Evolutionary conservation across 1,140 invertebrate genomes (phyloP), one percentile per base, ranked within the genome.

Genomic region (Delia radicum): DNA sequence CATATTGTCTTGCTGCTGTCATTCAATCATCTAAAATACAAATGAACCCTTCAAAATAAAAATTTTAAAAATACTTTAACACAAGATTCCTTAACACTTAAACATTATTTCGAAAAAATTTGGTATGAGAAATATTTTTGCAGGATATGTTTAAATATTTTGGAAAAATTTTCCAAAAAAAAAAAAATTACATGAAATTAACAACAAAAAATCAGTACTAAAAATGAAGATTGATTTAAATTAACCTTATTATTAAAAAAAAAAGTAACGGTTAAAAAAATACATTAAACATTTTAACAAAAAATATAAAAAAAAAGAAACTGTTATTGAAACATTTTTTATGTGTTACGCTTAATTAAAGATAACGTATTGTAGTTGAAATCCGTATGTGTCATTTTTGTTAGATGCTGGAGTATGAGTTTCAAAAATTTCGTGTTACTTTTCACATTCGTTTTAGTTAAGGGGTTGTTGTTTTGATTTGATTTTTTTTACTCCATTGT

Each of bases 1-100:
- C 61, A 63, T 26, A 63, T 63, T 63, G 61, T 63, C 15, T 4
- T 63, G 24, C 1, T 12, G 21, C 61, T 63, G 61, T 63, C 61
- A 63, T 24, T 63, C 3, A 13, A 27, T 27, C 61, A 63, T 63
- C 61, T 27, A 26, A 24, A n/a, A n/a, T n/a, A 12, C 21, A 26
- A 63, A 63, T 63, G 61, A 63, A 63, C 61, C 61, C 61, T 63
- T 63, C 61, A 27, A 27, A 63, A 27, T n/a, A n/a, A n/a, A n/a
- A n/a, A n/a, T n/a, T n/a, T n/a, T n/a, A n/a, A 27, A 26, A 26
- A 63, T 27, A 63, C 61, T 13, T 8, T 13, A 27, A 27, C 61
- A 63, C 10, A 10, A 63, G 7, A 61, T 6, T 63, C 61, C 61
- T 27, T 63, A 21, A 63, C 61, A 63, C 61, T 63, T 63, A 24